Evolutionary conservation across 2,888 invertebrate species (phyloP), one percentile per base, ranked within the genome.

Genomic region (Phasia obesa): DNA sequence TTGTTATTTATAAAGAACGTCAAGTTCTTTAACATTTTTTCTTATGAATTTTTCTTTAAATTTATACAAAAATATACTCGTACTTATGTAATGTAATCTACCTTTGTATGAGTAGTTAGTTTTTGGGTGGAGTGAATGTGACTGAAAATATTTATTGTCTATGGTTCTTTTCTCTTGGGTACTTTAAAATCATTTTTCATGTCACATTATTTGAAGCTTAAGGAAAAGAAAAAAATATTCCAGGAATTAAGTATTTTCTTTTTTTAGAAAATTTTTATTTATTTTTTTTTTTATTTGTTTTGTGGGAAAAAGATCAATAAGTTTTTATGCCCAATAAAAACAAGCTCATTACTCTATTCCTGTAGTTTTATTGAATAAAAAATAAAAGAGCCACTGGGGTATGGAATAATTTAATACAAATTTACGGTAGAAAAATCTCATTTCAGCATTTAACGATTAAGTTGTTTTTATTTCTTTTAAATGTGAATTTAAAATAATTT

Each of bases 31-130:
- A 5, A 19, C 7, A 15, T 19, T 53, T 44, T 55, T 64, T 21
- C 53, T 65, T 42, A 35, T 74, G 49, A 74, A 74, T 74, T 55
- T 55, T 74, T 74, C n/a, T 55, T 74, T 55, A 38, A 25, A 47
- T 3, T 35, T 35, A 35, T 35, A 35, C 1, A 35, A 35, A 35
- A 35, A 35, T 3, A 35, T 2, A 35, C 35, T 35, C 35, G 11
- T 35, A 35, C 35, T 4, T 35, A 35, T 11, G 9, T 11, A n/a
- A 35, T 35, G 11, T 35, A 44, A 47, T 55, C 55, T 74, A 74
- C 74, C 64, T 65, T 47, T 17, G 47, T 21, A 21, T 21, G 0
- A 25, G 23, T 5, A 35, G 15, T 35, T 35, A 35, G 15, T 35
- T 35, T 11, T 47, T 27, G 17, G 23, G n/a, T 60, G 42, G 23